Evolutionary conservation across 2,113 vertebrate genomes (phyloP), one percentile per base, ranked within the genome.

Genomic region (Furnarius figulus): DNA sequence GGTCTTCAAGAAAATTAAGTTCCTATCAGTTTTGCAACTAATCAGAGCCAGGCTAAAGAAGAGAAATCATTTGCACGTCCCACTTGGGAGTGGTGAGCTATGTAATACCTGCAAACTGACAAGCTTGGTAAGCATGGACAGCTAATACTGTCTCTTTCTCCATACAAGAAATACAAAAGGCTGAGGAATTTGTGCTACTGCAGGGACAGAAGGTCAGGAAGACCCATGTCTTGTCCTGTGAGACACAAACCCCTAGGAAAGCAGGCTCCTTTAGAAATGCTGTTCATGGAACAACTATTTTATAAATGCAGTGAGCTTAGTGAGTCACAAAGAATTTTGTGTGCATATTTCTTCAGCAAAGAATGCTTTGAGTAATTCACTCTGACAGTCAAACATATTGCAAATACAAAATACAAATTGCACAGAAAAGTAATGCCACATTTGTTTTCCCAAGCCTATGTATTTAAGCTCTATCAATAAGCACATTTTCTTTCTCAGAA

Each of bases 1-100:
- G 94, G 89, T 90, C 94, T 85, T 81, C 44, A 72, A 81, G 83
- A 95, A 95, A 96, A 95, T 95, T 78, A 95, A 89, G 89, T 93
- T 90, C 89, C 94, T 93, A 96, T 89, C 95, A 85, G 80, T 84
- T 93, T 68, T 93, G 73, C 14, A 3, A 74, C 89, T 96, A 92
- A 89, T 89, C 94, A 93, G 76, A 92, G 61, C 33, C 80, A 75
- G 56, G 6, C 35, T 94, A 76, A 93, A 87, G 76, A 80, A 58
- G 31, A 92, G 55, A 93, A 94, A 90, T 80, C 37, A 67, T 87
- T 56, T 71, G 46, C 68, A 70, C 0, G 0, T 67, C 71, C 50
- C 52, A 53, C 14, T 62, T 81, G 80, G 82, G 68, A 88, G 85
- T 53, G 42, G 67, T 77, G 47, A 96, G 27, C 86, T 85, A 46